These are phyloP conservation scores for Lycopodina hypogea DNA, from an alignment of 37 sponge, comb jelly and placozoan genomes.

Conservation along the genomic window DNA sequence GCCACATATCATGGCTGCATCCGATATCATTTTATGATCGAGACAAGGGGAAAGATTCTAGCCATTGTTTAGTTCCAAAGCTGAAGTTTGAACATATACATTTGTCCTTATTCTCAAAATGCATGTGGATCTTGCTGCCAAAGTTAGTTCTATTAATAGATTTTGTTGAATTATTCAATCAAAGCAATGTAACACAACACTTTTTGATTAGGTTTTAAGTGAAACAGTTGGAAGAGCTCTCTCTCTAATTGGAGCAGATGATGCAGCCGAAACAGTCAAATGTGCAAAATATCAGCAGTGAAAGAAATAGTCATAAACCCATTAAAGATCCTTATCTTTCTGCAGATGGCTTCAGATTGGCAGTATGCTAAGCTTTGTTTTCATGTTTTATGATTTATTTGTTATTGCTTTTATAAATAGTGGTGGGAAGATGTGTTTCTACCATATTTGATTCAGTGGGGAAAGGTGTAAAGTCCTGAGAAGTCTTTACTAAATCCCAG, in stretches of 20 bases:
- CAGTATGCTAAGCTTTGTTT: background rate
- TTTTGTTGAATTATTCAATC: no score
- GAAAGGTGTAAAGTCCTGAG: no score
- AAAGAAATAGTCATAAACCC: background rate
- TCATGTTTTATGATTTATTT: background rate
- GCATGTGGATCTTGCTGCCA: no score
- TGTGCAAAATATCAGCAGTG: background rate
- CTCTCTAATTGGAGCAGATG: background rate
- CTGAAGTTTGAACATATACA: background rate
- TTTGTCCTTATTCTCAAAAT: no score
- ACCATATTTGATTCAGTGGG: background rate
- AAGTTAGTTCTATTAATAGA: no score
- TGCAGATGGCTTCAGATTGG: background rate
- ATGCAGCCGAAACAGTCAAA: background rate
- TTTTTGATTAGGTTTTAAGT: background rate
- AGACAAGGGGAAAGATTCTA: background rate
- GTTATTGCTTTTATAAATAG: background rate
- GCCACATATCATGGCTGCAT: background rate
- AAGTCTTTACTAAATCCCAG: no score
- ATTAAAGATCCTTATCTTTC: background rate
- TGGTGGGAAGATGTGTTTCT: background rate
- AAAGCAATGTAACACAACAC: no score
- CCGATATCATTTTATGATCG: background rate
- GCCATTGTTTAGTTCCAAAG: slow-evolving; percentile 4
- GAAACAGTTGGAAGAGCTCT: background rate